A percentile compares a stretch with the other conserved stretches of the same genome.
Evolutionary conservation across 2,888 invertebrate species (phyloP).

Genomic region (Brachynemurus nebulosus): DNA sequence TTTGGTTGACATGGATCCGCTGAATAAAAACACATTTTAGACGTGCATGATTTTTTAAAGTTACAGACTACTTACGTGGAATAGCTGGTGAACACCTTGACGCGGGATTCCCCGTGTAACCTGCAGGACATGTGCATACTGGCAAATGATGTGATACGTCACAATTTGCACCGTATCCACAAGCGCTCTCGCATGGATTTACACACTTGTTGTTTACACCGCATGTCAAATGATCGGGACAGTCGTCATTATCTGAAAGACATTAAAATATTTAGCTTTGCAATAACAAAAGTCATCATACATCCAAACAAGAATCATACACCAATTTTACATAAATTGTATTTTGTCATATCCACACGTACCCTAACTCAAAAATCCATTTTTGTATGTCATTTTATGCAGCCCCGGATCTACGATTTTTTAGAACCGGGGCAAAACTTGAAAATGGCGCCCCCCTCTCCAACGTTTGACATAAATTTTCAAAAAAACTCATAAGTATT

Average conservation of each 20-base stretch:
- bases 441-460: too few relatives aligned
- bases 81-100: slow-evolving; percentile 54
- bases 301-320: too few relatives aligned
- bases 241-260: slow-evolving; percentile 55
- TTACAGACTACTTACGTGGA: slow-evolving; percentile 43
- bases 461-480: too few relatives aligned
- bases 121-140: slow-evolving; percentile 62
- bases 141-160: slow-evolving; percentile 64
- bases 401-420: too few relatives aligned
- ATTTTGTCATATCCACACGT: too few relatives aligned
- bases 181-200: slow-evolving; percentile 63
- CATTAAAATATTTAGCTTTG: slow-evolving; percentile 4
- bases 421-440: too few relatives aligned
- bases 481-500: too few relatives aligned
- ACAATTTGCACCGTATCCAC: slow-evolving; percentile 64
- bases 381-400: too few relatives aligned
- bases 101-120: slow-evolving; percentile 70
- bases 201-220: slow-evolving; percentile 56
- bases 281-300: too few relatives aligned
- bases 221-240: slow-evolving; percentile 55
- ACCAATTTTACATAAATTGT: too few relatives aligned
- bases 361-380: too few relatives aligned
- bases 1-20: slow-evolving; percentile 73
- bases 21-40: slow-evolving; percentile 28
- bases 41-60: neutral